These are phyloP conservation scores for Orthonevra nobilis DNA, from an alignment of 2,888 invertebrate species.

Conservation along the genomic window DNA sequence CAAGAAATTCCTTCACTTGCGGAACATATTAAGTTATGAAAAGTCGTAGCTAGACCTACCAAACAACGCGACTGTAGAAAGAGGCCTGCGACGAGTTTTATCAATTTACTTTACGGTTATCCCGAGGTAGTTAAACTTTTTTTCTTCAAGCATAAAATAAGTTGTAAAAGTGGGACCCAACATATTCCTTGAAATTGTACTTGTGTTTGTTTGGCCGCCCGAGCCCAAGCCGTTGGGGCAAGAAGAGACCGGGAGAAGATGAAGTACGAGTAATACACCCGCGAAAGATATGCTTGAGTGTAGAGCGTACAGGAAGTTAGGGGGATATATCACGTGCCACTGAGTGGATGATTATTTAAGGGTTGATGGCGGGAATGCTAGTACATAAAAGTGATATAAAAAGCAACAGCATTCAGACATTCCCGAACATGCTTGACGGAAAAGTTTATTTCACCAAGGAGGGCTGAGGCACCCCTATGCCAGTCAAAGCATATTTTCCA, in stretches of 20 bases:
- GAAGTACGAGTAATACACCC: constrained; percentile 51
- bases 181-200: constrained; percentile 56
- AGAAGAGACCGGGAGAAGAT: constrained; percentile 12
- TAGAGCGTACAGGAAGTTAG: constrained; percentile 55
- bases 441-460: constrained; percentile 26
- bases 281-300: constrained; percentile 44
- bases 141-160: constrained; percentile 45
- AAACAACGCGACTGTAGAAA: background rate
- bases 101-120: constrained; percentile 64
- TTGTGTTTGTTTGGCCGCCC: constrained; percentile 44
- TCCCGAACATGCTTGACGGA: constrained; percentile 34
- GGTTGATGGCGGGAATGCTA: constrained; percentile 50
- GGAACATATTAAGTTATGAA: constrained; percentile 47
- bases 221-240: too few relatives aligned
- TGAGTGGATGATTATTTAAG: constrained; percentile 66
- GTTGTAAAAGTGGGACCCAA: constrained; percentile 58
- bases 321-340: constrained; percentile 66
- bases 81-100: constrained; percentile 37
- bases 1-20: constrained; percentile 45
- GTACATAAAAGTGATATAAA: constrained; percentile 61
- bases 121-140: constrained; percentile 59
- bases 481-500: constrained; percentile 67
- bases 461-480: constrained; percentile 3
- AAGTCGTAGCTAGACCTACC: background rate
- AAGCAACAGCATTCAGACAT: constrained; percentile 53